Base-by-base conservation (phyloP, 1,140 invertebrate species). In the Piezodorus guildinii region DNA sequence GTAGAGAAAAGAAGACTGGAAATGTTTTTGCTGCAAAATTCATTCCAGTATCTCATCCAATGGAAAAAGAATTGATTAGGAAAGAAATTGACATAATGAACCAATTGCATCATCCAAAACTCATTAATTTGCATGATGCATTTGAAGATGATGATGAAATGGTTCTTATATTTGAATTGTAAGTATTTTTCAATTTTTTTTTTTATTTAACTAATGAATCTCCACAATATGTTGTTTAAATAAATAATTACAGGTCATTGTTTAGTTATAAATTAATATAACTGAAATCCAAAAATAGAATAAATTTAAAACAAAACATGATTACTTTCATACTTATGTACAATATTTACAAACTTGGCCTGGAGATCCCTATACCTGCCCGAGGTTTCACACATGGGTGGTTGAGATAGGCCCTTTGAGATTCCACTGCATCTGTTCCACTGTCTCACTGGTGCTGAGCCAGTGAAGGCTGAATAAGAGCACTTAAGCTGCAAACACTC, bases 21-120 rank as follows among this genome's bases (percentile, higher is more conserved):
- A 93, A 96, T 72, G 93, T 93, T 56, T 99, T 97, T 76, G 96
- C 97, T 0, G 97, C 96, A 46, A 99, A 99, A 78, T 99, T 99
- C 75, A 98, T 99, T 70, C 94, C 94, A 4, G 94, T 95, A 16
- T 87, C 92, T 0, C 91, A 94, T 71, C 85, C 90, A 16, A 88
- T 93, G 81, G 96, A 99, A 75, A 99, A 98, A 73, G 90, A 95
- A 72, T 80, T 97, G 0, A 97, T 99, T 62, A 86, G 91, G 67
- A 94, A 97, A 71, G 97, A 99, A 79, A 98, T 99, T 67, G 94
- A 97, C 72, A 94, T 98, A 56, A 99, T 99, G 96, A 98, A 98
- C 75, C 92, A 98, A 71, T 76, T 99, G 2, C 94, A 98, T 77
- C 96, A 99, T 80, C 87, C 87, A 51, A 97, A 97, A 76, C 78